Percentiles rank a stretch among this genome's conserved stretches.
These are phyloP conservation scores for Phoebastria nigripes DNA, from an alignment of 2,797 vertebrate species.

Conservation along the genomic window DNA sequence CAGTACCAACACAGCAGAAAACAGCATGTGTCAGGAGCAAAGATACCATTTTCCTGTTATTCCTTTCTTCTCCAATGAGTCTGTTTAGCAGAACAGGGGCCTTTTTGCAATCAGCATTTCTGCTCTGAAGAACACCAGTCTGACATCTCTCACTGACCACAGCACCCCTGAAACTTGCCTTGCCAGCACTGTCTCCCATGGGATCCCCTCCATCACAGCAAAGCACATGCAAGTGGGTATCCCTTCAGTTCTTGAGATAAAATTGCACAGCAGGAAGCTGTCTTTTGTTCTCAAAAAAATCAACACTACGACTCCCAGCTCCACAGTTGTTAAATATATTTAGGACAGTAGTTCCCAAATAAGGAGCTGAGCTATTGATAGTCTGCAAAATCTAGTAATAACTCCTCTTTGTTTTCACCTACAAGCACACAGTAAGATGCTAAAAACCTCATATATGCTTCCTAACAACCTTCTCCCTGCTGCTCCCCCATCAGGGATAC, in stretches of 20 bases:
- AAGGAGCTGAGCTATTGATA: background rate
- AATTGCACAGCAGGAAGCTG: background rate
- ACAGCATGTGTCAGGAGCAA: background rate
- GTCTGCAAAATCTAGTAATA: background rate
- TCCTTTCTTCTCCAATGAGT: background rate
- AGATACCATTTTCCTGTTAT: background rate
- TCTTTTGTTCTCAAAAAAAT: background rate
- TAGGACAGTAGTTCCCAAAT: background rate
- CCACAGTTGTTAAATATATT: background rate
- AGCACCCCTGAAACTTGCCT: background rate
- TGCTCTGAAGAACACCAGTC: background rate
- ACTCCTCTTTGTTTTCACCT: background rate
- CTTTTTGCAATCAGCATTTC: background rate
- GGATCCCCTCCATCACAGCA: background rate
- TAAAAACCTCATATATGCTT: rapidly evolving
- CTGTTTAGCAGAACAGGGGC: background rate
- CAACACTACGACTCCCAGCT: background rate
- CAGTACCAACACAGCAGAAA: background rate
- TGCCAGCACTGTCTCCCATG: background rate
- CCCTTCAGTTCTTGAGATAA: background rate
- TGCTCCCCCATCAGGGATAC: background rate
- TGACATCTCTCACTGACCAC: background rate
- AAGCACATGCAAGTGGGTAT: background rate
- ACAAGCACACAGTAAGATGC: background rate
- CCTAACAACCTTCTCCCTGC: background rate